Conservation (phyloP, 2,888 invertebrate species). For the Meteorus colon region DNA sequence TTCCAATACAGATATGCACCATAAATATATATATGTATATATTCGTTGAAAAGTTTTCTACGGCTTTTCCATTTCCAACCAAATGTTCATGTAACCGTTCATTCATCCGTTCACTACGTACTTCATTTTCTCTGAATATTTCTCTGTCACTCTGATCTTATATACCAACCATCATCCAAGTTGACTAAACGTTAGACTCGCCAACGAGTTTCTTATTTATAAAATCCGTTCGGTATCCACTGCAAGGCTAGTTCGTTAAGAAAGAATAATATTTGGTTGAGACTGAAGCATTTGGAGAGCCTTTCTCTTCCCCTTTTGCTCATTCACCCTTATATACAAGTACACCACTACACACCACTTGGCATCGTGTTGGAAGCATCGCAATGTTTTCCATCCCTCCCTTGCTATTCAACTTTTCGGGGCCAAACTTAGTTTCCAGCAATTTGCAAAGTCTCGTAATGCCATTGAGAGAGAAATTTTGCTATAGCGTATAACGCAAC, state of each 20-base stretch:
- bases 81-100: conserved; percentile 38
- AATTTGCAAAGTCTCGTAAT: conserved; percentile 53
- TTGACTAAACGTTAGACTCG: neutral
- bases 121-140: conserved; percentile 33
- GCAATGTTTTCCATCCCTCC: conserved; percentile 24
- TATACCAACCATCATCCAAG: neutral
- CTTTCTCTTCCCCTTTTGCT: conserved; percentile 9
- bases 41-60: conserved; percentile 27
- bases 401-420: conserved; percentile 31
- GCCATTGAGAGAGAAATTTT: conserved; percentile 43
- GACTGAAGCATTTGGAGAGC: conserved; percentile 37
- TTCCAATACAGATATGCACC: neutral
- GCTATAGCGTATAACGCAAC: conserved; percentile 26
- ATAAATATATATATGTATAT: conserved; percentile 6
- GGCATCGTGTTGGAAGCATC: conserved; percentile 30
- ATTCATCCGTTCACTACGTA: conserved; percentile 38
- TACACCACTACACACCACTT: conserved; percentile 24
- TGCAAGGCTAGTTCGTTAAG: conserved; percentile 56
- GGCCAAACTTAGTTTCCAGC: conserved; percentile 41
- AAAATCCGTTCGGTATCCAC: conserved; percentile 41
- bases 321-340: neutral
- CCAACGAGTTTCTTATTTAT: conserved; percentile 35
- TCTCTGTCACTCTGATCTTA: conserved; percentile 24
- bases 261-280: conserved; percentile 58
- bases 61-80: conserved; percentile 39